Evolutionary conservation across 2,797 vertebrate species (phyloP).

Genomic region (Melanotaenia nigrans): DNA sequence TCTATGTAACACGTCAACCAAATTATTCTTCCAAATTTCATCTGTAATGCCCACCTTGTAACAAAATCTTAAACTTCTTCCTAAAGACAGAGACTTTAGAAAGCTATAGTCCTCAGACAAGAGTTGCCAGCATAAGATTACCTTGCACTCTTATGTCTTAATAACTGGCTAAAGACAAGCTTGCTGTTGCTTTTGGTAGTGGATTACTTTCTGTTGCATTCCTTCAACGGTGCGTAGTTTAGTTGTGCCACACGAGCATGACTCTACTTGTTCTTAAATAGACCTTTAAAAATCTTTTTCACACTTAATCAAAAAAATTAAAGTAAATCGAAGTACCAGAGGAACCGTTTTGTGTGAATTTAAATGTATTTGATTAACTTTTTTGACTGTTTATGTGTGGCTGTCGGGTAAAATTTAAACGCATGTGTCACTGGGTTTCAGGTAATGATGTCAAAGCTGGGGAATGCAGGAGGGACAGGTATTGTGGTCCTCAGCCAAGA

Average conservation of each 20-base stretch:
- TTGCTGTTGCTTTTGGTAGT: constrained; percentile 47
- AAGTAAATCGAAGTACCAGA: constrained; percentile 5
- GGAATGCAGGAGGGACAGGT: constrained; percentile 73
- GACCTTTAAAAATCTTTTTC: constrained; percentile 26
- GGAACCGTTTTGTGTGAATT: constrained; percentile 3
- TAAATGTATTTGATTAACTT: neutral
- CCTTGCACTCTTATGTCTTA: constrained; percentile 7
- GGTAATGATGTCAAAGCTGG: constrained; percentile 70
- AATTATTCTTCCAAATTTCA: neutral
- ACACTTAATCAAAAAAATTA: constrained; percentile 10
- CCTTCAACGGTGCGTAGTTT: constrained; percentile 47
- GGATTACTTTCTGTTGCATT: constrained; percentile 65
- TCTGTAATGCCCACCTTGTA: neutral
- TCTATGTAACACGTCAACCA: neutral
- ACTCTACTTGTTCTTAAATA: constrained; percentile 65
- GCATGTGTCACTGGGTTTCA: constrained; percentile 64
- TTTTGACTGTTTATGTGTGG: constrained; percentile 17
- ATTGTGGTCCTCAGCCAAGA: constrained; percentile 37
- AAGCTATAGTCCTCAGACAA: neutral
- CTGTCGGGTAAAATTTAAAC: constrained; percentile 34
- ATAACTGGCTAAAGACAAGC: constrained; percentile 21
- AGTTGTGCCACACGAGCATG: constrained; percentile 60
- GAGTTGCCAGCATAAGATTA: constrained; percentile 8
- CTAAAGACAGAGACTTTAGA: constrained; percentile 8
- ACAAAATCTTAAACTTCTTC: constrained; percentile 14